Base-by-base conservation (phyloP, 2,888 invertebrate genomes). In the Nomada goodeniana region DNA sequence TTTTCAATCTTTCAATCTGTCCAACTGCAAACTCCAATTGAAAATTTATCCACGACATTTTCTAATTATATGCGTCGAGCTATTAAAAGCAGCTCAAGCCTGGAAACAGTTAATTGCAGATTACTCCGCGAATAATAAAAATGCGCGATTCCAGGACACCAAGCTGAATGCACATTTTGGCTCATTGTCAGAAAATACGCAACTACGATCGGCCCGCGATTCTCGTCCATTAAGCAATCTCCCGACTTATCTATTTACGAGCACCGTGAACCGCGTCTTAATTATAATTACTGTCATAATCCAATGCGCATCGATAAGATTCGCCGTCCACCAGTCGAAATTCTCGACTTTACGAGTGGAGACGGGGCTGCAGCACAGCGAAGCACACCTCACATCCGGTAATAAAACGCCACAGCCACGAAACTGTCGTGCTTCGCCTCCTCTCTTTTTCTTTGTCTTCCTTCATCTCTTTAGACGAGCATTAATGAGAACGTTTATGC, bases 401-500 rank as follows among this genome's bases (percentile, higher is more conserved):
- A 80, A 72, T 86, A 88, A 86, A 87, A 52, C 69, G 29, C 59
- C 23, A 50, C 65, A 18, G 64, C n/a, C 69, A 74, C 76, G 26
- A 59, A 52, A 57, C 36, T 23, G 47, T 76, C 73, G 61, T 53
- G 44, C 42, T n/a, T 60, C 36, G 1, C 20, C 70, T 50, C 23
- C 59, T 61, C 15, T 76, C 9, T 26, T 63, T 5, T 23, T 60
- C n/a, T 61, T 36, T 36, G 36, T 36, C 36, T 7, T 36, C 36
- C 7, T 36, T 36, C 36, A 7, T 36, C 36, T 7, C 36, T 36
- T 36, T 36, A 36, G 36, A 36, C 36, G 36, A 36, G 42, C 64
- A 42, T 72, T 81, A 86, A 87, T 83, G 76, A 79, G 79, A 79
- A 76, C 75, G 70, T 83, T 87, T 80, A 85, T 55, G 85, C 81